Percentiles rank a stretch among this genome's conserved stretches.
Evolutionary conservation across 2,888 invertebrate genomes (phyloP).

Genomic region (Pterobdella sp.): DNA sequence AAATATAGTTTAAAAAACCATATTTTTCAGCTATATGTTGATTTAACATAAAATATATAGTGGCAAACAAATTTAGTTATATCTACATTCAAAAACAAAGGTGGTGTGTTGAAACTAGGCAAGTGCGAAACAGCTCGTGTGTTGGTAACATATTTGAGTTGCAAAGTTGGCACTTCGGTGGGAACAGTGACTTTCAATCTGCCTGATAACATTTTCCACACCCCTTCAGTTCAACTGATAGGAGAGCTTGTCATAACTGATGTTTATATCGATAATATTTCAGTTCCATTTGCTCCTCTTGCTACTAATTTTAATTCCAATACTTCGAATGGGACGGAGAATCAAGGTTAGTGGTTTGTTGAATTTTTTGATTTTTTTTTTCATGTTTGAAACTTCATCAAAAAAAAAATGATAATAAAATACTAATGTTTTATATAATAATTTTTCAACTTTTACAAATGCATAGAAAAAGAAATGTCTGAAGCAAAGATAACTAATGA

Average conservation of each 20-base stretch:
- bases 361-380: too few species aligned
- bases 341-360: not conserved
- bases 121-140: not conserved
- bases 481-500: not conserved
- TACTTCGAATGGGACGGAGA: not conserved
- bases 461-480: not conserved
- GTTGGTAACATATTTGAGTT: not conserved
- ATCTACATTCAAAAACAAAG: too few species aligned
- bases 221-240: not conserved
- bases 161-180: not conserved
- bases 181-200: not conserved
- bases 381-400: too few species aligned
- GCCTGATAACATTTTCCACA: not conserved
- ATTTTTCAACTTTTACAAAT: not conserved
- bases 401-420: too few species aligned
- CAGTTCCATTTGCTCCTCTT: not conserved
- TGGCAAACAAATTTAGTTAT: too few species aligned
- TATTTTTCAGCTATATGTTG: too few species aligned
- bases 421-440: not conserved
- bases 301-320: not conserved
- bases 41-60: too few species aligned
- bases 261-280: not conserved
- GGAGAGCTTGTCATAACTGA: not conserved
- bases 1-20: too few species aligned
- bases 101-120: not conserved